These are phyloP conservation scores for Prunella fulvescens DNA, from an alignment of 2,113 vertebrate species.

Conservation along the genomic window DNA sequence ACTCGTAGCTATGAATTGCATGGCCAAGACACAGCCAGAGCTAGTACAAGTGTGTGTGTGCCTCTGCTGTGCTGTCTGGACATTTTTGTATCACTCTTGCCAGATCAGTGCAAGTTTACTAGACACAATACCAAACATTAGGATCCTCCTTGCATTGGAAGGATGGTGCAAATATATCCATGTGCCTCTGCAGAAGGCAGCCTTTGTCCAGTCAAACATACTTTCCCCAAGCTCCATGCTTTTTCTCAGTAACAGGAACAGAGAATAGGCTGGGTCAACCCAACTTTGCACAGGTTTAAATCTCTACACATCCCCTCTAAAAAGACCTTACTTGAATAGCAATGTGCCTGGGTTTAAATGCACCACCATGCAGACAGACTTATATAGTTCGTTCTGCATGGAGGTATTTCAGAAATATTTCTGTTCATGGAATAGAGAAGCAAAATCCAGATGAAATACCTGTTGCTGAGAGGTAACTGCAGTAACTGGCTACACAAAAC, in stretches of 20 bases:
- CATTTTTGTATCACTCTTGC: neutral
- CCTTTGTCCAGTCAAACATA: neutral
- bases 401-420: neutral
- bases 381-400: neutral
- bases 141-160: neutral
- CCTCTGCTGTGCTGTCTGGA: neutral
- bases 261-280: neutral
- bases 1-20: neutral
- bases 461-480: neutral
- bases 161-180: neutral
- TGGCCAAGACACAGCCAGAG: neutral
- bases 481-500: neutral
- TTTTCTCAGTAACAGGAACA: neutral
- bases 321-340: neutral
- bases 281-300: neutral
- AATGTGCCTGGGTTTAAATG: neutral
- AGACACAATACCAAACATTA: neutral
- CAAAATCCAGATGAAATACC: neutral
- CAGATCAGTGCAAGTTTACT: neutral
- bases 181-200: neutral
- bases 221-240: neutral
- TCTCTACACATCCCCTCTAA: neutral
- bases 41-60: neutral
- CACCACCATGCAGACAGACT: neutral
- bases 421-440: neutral